phyloP scores from a whole-genome alignment of 2,797 vertebrate species.

The Chiropotes sagulatus region DNA sequence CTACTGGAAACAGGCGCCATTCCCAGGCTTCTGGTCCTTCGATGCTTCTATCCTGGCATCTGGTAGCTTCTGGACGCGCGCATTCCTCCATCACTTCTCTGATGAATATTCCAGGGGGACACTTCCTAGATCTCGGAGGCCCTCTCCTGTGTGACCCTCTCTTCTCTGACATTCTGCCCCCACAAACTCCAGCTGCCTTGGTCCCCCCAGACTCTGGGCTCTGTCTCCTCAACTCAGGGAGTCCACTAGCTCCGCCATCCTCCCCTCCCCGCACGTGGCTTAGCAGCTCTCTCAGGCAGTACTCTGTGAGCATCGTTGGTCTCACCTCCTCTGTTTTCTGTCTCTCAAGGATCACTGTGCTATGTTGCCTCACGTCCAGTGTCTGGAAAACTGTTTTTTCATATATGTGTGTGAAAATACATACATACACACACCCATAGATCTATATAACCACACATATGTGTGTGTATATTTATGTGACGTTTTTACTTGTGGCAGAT shows the following conservation, averaged over 20 bases:
- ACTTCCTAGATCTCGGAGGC: too few species aligned
- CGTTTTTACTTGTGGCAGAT: not conserved
- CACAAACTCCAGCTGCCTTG: not conserved
- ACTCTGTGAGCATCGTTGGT: fast-evolving
- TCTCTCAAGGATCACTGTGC: not conserved
- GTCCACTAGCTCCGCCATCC: not conserved
- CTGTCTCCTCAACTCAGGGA: not conserved
- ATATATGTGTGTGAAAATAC: too few species aligned
- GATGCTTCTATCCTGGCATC: not conserved
- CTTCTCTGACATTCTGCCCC: not conserved
- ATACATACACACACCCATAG: not conserved
- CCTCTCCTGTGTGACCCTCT: not conserved
- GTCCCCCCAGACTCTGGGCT: not conserved
- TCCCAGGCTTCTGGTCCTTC: not conserved
- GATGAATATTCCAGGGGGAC: not conserved
- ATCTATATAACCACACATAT: not conserved
- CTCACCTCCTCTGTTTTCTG: not conserved
- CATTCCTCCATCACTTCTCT: fast-evolving
- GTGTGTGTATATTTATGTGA: fast-evolving
- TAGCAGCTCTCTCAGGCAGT: not conserved
- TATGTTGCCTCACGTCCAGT: not conserved
- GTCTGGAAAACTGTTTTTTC: not conserved
- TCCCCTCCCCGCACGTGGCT: not conserved
- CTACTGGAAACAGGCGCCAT: fast-evolving
- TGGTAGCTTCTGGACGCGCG: fast-evolving